These are phyloP conservation scores for Lutjanus erythropterus DNA, from an alignment of 2,113 vertebrate species.

Conservation along the genomic window DNA sequence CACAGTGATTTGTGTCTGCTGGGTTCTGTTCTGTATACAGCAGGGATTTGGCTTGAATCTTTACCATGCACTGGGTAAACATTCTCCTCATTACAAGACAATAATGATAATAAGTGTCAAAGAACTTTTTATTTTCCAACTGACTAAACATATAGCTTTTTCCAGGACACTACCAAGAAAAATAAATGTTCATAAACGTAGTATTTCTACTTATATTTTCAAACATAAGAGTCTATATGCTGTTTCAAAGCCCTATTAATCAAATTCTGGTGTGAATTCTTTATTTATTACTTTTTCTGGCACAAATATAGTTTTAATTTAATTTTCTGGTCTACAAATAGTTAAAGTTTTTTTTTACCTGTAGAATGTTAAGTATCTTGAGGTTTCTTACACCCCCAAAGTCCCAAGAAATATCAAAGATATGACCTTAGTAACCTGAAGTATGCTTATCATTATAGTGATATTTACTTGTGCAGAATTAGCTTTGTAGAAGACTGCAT, in stretches of 20 bases:
- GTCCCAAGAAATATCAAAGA: neutral
- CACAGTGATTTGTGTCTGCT: slow-evolving; percentile 7
- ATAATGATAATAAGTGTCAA: too few relatives aligned
- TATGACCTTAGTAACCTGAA: neutral
- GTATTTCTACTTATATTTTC: too few relatives aligned
- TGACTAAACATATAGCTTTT: too few relatives aligned
- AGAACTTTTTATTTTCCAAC: too few relatives aligned
- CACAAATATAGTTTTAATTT: neutral
- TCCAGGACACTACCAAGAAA: too few relatives aligned
- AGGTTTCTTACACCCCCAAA: neutral
- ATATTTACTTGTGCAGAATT: neutral
- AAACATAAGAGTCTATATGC: neutral
- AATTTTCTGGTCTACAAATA: neutral
- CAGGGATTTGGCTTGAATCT: neutral
- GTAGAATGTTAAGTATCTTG: neutral
- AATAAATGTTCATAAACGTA: too few relatives aligned
- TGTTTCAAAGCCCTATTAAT: neutral
- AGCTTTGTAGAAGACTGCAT: neutral
- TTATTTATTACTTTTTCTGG: neutral
- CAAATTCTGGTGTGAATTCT: neutral
- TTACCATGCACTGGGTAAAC: too few relatives aligned
- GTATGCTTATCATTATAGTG: neutral
- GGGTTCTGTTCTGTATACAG: neutral
- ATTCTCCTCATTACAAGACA: too few relatives aligned
- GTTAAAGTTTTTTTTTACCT: neutral